These are phyloP conservation scores for Urocolius indicus DNA, from an alignment of 2,113 vertebrate genomes.

Conservation along the genomic window DNA sequence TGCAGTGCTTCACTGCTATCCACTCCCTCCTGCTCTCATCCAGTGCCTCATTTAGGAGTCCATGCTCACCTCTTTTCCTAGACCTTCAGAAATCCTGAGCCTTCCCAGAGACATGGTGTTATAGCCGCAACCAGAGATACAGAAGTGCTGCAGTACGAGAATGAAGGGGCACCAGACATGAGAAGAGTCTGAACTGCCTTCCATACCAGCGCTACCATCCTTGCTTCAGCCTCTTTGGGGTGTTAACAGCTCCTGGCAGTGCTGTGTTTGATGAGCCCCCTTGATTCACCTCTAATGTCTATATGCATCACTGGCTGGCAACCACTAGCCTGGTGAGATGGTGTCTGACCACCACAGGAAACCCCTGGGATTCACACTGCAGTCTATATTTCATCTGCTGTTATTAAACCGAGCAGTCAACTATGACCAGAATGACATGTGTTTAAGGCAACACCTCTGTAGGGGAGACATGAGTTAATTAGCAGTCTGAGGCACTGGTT, in stretches of 20 bases:
- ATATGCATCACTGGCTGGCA: neutral
- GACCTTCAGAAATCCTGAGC: neutral
- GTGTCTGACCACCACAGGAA: neutral
- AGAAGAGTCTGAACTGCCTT: neutral
- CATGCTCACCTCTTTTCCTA: neutral
- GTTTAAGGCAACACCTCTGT: neutral
- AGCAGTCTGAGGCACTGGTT: neutral
- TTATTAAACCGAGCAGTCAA: neutral
- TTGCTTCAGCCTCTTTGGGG: fast-evolving
- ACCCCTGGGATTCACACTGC: neutral
- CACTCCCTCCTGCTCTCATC: neutral
- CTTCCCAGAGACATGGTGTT: neutral
- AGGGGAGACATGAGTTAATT: neutral
- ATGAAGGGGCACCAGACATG: neutral
- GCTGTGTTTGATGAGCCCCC: neutral
- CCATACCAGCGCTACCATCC: too few species aligned
- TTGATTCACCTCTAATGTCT: too few species aligned
- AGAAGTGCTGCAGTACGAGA: neutral
- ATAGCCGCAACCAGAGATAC: neutral
- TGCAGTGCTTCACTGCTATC: neutral
- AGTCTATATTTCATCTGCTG: neutral
- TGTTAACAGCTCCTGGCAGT: neutral
- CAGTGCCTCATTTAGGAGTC: neutral
- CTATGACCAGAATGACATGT: neutral
- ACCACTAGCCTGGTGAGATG: neutral